Conservation (phyloP, 2,113 vertebrate species). For the Ahaetulla prasina region DNA sequence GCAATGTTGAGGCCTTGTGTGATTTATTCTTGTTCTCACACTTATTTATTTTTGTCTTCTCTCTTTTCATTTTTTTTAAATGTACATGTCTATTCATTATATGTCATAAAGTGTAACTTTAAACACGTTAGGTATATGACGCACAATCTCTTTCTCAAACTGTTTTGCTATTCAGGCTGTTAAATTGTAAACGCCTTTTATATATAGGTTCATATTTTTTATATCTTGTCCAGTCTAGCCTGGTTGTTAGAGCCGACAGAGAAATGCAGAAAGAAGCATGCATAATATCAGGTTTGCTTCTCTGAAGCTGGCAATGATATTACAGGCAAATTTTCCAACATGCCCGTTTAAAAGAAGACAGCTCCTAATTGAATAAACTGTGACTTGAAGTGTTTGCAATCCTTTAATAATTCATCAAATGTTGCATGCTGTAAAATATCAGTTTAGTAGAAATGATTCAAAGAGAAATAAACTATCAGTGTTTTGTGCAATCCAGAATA, state of each 20-base stretch:
- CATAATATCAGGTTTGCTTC: not conserved
- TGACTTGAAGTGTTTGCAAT: not conserved
- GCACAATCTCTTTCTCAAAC: not conserved
- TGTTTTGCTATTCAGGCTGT: not conserved
- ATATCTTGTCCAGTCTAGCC: not conserved
- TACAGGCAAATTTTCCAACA: not conserved
- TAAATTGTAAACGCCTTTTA: conserved; percentile 4
- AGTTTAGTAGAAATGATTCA: conserved; percentile 17
- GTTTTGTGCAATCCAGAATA: not conserved
- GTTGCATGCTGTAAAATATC: not conserved
- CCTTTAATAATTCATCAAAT: conserved; percentile 29
- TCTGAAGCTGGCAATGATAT: accelerated
- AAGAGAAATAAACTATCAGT: conserved; percentile 2
- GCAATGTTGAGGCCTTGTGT: not conserved
- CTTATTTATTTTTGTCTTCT: not conserved
- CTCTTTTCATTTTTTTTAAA: not conserved
- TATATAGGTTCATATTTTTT: conserved; percentile 9
- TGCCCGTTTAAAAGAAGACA: not conserved
- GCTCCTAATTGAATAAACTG: not conserved
- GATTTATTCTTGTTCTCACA: not conserved
- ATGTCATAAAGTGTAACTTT: not conserved
- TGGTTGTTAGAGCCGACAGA: not conserved
- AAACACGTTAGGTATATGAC: not conserved
- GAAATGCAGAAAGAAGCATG: not conserved
- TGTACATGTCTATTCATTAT: not conserved